These are phyloP conservation scores for Drosophila parthenogenetica DNA, from an alignment of 2,888 invertebrate genomes.

Conservation along the genomic window DNA sequence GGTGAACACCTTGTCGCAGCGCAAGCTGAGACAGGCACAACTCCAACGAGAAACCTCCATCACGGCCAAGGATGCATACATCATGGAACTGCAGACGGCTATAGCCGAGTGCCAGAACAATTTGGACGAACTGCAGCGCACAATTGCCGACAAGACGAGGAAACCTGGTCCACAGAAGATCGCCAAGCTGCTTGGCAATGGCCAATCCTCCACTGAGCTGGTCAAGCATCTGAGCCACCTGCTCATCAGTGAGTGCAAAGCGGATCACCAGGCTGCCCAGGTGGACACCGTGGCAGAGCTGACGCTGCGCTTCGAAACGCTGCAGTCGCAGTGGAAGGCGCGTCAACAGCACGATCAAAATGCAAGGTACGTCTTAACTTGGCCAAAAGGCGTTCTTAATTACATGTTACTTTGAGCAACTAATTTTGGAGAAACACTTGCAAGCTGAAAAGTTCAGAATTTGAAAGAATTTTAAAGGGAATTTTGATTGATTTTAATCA, in stretches of 20 bases:
- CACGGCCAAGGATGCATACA: slow-evolving; percentile 93
- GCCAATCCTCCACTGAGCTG: slow-evolving; percentile 92
- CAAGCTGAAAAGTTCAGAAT: slow-evolving; percentile 18
- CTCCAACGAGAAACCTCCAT: slow-evolving; percentile 88
- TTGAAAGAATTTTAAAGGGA: neutral
- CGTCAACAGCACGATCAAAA: slow-evolving; percentile 92
- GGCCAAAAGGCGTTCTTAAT: neutral
- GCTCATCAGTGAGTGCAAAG: slow-evolving; percentile 90
- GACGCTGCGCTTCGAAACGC: slow-evolving; percentile 88
- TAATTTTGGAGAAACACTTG: slow-evolving; percentile 39
- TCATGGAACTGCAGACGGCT: slow-evolving; percentile 90
- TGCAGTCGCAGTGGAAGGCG: slow-evolving; percentile 90
- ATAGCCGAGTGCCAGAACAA: slow-evolving; percentile 89
- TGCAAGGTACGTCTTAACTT: slow-evolving; percentile 88
- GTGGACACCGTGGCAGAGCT: slow-evolving; percentile 88
- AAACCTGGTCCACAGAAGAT: slow-evolving; percentile 89
- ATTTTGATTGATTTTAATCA: neutral
- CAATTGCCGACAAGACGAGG: slow-evolving; percentile 87
- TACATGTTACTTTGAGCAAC: neutral
- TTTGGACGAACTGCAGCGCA: slow-evolving; percentile 88
- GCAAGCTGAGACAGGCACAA: slow-evolving; percentile 78
- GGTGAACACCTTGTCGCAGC: slow-evolving; percentile 91
- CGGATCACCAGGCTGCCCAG: slow-evolving; percentile 88
- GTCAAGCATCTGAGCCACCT: slow-evolving; percentile 92
- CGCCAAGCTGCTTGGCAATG: slow-evolving; percentile 91